Evolutionary conservation across 2,797 vertebrate genomes (phyloP), one percentile per base, ranked within the genome.

Genomic region (Masticophis lateralis): DNA sequence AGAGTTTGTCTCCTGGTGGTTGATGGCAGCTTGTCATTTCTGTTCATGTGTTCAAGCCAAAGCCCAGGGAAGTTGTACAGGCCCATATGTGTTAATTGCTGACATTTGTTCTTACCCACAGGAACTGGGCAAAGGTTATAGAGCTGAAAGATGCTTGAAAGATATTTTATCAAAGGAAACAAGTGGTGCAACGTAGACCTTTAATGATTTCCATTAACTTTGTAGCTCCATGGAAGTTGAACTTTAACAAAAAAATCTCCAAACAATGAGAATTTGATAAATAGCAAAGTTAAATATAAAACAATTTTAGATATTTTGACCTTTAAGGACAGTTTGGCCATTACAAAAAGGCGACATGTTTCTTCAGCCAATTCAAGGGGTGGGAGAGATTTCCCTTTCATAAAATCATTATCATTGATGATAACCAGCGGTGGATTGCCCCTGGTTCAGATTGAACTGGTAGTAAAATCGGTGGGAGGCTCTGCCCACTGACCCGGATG

Each of bases 101-200:
- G 93, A 12, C 91, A 59, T 89, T 94, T 79, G 69, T 61, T 94
- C 61, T 94, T 0, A 0, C 92, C 91, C 0, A 56, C 93, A 96
- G 96, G 95, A 97, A 95, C 74, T 92, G 95, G 88, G 94, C 94
- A 92, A 96, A 96, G 95, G 93, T 88, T 90, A 10, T 93, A 92
- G 59, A 95, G 92, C 25, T 96, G 94, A 95, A 96, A 96, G 96
- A 94, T 94, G 93, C 10, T 95, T 94, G 94, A 93, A 90, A 28
- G 57, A 88, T 96, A 92, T 94, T 96, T 97, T 96, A 96, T 95
- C 94, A 96, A 96, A 95, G 95, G 95, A 97, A 97, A 94, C 92
- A 96, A 96, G 96, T 93, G 83, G 60, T 22, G 91, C 93, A 96
- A 20, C 60, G n/a, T 56, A 61, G 87, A 91, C 69, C n/a, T 91